Base-by-base conservation (phyloP, 2,797 vertebrate genomes). In the Melanotaenia nigrans region DNA sequence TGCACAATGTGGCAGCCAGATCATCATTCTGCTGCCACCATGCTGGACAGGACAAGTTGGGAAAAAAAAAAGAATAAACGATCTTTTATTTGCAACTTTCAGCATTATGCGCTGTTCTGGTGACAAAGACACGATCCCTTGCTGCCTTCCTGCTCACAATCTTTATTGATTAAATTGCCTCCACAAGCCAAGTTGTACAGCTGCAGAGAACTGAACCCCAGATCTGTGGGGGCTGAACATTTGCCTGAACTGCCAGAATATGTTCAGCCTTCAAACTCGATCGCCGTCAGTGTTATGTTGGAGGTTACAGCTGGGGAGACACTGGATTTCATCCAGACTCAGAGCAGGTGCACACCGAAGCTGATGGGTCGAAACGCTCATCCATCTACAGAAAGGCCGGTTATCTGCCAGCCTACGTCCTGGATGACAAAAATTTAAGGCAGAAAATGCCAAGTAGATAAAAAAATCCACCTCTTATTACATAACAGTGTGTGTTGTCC, bases 361-460 rank as follows among this genome's bases (percentile, higher is more conserved):
- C 16, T 24, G 14, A 61, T 22, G 47, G 47, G 22, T 12, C 42
- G 10, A 28, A 57, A 55, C 38, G 59, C 33, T 58, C 40, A 40
- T 67, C 32, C 62, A 38, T 38, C 18, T 20, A 25, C n/a, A 35
- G 20, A 0, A n/a, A 33, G 30, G 30, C 33, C 14, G 32, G 16
- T 18, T 35, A 54, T 45, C 72, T 49, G n/a, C 45, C 20, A 60
- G 55, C 22, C 28, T 1, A 18, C 78, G 59, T 51, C 42, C 59
- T 61, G 28, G 5, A 1, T 14, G 45, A 22, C 32, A 18, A 32
- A 11, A 36, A 55, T 3, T 36, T 12, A 40, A 38, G 11, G 30
- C 56, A 45, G 12, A 64, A 68, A 38, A 68, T 53, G 47, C 35
- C 24, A 22, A 51, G 47, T 38, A 16, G 32, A 65, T 68, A 61